Evolutionary conservation across 1,140 invertebrate species (phyloP).

Genomic region (Antheraea pernyi): DNA sequence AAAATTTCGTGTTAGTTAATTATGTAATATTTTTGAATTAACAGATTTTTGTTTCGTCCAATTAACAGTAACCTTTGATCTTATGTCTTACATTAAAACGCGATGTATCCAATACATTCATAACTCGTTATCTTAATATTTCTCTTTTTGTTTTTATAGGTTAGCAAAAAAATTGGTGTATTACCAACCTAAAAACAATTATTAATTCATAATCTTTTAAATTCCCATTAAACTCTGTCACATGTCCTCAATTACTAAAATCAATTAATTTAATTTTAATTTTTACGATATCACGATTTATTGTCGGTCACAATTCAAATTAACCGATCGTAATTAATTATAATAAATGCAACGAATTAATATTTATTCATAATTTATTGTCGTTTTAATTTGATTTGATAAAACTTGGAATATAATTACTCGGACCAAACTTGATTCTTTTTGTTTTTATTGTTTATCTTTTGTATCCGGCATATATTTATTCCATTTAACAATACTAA

Average conservation of each 20-base stretch:
- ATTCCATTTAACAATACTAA: no score
- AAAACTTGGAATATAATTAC: background rate
- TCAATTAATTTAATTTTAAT: conserved; percentile 5
- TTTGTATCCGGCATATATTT: no score
- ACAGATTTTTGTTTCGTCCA: no score
- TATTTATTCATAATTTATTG: background rate
- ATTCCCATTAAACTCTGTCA: background rate
- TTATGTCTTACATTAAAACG: no score
- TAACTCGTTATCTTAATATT: no score
- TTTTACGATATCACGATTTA: conserved; percentile 4
- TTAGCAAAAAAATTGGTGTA: background rate
- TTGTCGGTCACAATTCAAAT: background rate
- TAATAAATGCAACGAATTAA: conserved; percentile 6
- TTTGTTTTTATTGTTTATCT: background rate
- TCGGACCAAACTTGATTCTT: background rate
- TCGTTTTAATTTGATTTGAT: conserved; percentile 1
- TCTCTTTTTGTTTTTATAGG: no score
- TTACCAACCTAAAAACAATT: background rate
- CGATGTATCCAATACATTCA: no score
- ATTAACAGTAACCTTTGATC: no score
- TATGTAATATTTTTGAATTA: no score
- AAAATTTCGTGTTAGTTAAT: no score
- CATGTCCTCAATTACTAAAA: background rate
- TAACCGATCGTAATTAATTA: conserved; percentile 9
- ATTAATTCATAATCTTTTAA: background rate